Base-by-base conservation (phyloP, 1,140 invertebrate species). In the Drosophila subpulchrella region DNA sequence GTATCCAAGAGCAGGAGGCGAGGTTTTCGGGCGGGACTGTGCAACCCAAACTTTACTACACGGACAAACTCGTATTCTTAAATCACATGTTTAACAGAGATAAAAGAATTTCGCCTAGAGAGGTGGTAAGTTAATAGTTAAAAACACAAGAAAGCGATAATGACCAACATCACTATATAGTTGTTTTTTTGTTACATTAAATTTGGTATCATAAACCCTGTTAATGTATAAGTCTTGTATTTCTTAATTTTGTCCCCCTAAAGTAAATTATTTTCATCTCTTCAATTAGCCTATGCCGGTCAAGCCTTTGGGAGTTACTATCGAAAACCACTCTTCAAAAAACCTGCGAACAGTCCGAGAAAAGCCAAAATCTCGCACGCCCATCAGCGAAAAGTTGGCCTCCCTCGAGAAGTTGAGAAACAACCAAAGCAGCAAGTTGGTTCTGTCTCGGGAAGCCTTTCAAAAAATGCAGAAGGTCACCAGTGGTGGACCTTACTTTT, bases 21-120 rank as follows among this genome's bases (percentile, higher is more conserved):
- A 59, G 34, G 12, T 60, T 34, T n/a, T 10, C 34, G 2, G 8
- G 46, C 7, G 32, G 54, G 6, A 13, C 41, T 0, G 7, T 57
- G 6, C 17, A 30, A 6, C 38, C 57, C 0, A 77, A 58, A 38
- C 44, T 74, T 0, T 27, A 10, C 7, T 88, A 89, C 30, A 24
- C 51, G 15, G 54, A 77, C 8, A 59, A 71, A 4, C 7, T 88
- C 0, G 5, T 60, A 0, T 89, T 84, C 38, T 2, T 90, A 15
- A 77, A 74, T 39, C 75, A 70, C 10, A 89, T 62, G 24, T 86
- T 89, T 57, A 47, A 57, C 15, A 42, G 48, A 8, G 62, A 65
- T 8, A 53, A 13, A 6, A 34, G 13, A 42, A 24, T 13, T 24
- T 6, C 17, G 4, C 41, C 10, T 10, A 13, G 1, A 20, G 32